Conservation (phyloP, 2,797 vertebrate species). For the Myotis myotis region DNA sequence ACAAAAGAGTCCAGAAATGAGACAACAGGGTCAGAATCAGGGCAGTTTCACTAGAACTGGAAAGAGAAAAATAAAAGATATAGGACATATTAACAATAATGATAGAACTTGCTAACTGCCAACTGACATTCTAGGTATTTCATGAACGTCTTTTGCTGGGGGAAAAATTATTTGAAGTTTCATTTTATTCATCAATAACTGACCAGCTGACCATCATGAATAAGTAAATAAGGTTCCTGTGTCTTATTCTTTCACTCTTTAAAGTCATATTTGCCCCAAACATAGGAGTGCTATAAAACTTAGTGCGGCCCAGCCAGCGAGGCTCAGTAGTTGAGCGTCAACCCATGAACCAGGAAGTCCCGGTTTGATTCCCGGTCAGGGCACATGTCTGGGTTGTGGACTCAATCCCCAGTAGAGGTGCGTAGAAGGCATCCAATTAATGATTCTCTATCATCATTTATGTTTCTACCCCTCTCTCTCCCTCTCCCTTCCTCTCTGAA, state of each 20-base stretch:
- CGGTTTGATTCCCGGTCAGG: too few relatives aligned
- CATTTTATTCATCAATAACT: not conserved
- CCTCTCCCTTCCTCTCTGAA: too few relatives aligned
- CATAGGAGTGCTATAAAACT: not conserved
- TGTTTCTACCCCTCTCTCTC: too few relatives aligned
- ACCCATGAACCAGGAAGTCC: too few relatives aligned
- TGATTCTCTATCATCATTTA: too few relatives aligned
- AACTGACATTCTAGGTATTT: not conserved
- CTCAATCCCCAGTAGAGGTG: too few relatives aligned
- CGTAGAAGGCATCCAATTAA: too few relatives aligned
- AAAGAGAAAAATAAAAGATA: slow-evolving; percentile 16
- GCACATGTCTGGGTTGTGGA: too few relatives aligned
- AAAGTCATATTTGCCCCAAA: slow-evolving; percentile 29
- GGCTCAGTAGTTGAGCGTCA: too few relatives aligned
- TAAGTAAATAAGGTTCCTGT: slow-evolving; percentile 39
- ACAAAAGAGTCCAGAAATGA: not conserved
- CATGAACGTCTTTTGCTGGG: not conserved
- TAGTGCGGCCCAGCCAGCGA: too few relatives aligned
- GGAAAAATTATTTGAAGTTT: not conserved
- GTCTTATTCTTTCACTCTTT: not conserved
- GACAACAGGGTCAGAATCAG: not conserved
- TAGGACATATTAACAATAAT: not conserved
- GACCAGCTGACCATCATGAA: not conserved
- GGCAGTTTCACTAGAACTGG: not conserved
- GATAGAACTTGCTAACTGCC: not conserved